Conservation (phyloP, 2,113 vertebrate genomes). For the Vulpes ferrilata region DNA sequence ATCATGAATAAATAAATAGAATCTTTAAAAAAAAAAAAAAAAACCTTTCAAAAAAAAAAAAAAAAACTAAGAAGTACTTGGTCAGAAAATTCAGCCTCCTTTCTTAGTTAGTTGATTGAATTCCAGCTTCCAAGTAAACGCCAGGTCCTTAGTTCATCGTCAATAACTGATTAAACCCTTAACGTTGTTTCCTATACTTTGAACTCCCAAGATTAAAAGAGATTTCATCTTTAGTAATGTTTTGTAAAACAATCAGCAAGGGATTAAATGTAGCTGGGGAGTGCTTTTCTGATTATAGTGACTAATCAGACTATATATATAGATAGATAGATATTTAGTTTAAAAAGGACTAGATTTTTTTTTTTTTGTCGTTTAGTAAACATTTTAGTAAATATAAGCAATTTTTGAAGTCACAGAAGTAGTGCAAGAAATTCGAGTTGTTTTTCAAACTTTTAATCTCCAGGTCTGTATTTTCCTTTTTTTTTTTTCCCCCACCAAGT, state of each 20-base stretch:
- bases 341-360: not conserved
- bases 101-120: not conserved
- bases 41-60: too few species aligned
- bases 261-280: not conserved
- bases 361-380: not conserved
- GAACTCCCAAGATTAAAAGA: not conserved
- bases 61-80: too few species aligned
- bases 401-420: not conserved
- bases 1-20: too few species aligned
- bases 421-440: not conserved
- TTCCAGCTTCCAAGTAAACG: not conserved
- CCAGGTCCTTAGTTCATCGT: not conserved
- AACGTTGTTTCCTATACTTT: fast-evolving
- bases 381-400: not conserved
- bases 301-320: not conserved
- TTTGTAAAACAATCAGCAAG: not conserved
- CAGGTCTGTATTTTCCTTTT: not conserved
- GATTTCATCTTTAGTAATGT: not conserved
- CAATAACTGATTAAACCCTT: not conserved
- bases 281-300: not conserved
- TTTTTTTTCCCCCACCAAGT: not conserved
- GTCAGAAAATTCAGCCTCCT: not conserved
- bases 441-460: not conserved
- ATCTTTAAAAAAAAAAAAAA: too few species aligned
- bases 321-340: not conserved